Base-by-base conservation (phyloP, 2,797 vertebrate genomes). In the Strix occidentalis region DNA sequence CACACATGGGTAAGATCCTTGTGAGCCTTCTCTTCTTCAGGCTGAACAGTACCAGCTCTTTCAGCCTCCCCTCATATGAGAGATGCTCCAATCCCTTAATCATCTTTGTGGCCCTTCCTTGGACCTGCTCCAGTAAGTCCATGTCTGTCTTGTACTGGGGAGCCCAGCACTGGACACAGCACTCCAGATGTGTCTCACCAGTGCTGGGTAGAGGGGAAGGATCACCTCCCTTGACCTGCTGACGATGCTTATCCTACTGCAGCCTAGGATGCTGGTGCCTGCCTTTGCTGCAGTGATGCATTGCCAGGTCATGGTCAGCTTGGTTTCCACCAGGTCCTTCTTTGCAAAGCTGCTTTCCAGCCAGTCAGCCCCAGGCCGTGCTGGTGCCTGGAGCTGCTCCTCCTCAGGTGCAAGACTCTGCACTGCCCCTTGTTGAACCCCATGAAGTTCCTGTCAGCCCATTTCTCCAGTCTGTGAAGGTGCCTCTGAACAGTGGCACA, bases 261-360 rank as follows among this genome's bases (percentile, higher is more conserved):
- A 84, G 35, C 31, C 31, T 25, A 57, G 35, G 51, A 25, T 41
- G 39, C 72, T 51, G 21, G 18, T 68, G 21, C 29, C 24, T 48
- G 33, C 54, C 12, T 37, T 53, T 51, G 69, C 58, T 54, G 23
- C n/a, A 33, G 31, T 0, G 2, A 16, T 0, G 1, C 21, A 6
- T 57, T 50, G 18, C 11, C 1, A 1, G 28, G 33, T 60, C 33
- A 20, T 5, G 21, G 33, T 60, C 26, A 60, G 15, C n/a, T 69
- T 69, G 17, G 9, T 65, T 65, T 75, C 46, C 21, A 45, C 21
- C 64, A 37, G 21, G 28, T 41, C 17, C 63, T 76, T 35, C 31
- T 66, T 45, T 35, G 35, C 53, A 76, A 20, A 29, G 53, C 43
- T 39, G 25, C 23, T 69, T 54, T 61, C 39, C 56, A 60, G 19